phyloP scores from a whole-genome alignment of 2,888 invertebrate genomes.

The Pimpla rufipes region DNA sequence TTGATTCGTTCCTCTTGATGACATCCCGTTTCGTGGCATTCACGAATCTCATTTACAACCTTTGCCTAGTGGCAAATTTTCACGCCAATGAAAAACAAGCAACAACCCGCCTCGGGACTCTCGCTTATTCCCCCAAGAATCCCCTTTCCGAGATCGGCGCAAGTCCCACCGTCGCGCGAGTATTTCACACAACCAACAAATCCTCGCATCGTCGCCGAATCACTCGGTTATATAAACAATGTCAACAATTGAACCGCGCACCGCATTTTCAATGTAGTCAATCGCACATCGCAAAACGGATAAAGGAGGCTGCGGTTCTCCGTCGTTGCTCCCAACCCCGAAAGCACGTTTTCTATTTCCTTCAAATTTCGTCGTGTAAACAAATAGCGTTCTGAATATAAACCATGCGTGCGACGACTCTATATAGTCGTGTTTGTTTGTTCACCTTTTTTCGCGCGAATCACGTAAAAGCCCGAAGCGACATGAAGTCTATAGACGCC shows the following conservation, averaged over 20 bases:
- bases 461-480: not conserved
- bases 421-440: not conserved
- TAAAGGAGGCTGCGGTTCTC: not conserved
- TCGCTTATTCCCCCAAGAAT: not conserved
- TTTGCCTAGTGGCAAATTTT: too few species aligned
- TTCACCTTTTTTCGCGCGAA: not conserved
- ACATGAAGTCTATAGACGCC: constrained; percentile 8
- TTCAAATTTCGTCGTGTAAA: constrained; percentile 29
- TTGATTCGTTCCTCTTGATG: too few species aligned
- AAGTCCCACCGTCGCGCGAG: not conserved
- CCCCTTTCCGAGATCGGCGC: not conserved
- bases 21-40: too few species aligned
- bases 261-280: constrained; percentile 35
- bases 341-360: constrained; percentile 35
- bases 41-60: too few species aligned
- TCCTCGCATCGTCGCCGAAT: not conserved
- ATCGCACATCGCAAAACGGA: constrained; percentile 9
- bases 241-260: constrained; percentile 32
- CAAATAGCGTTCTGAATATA: constrained; percentile 25
- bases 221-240: constrained; percentile 42
- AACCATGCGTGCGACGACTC: constrained; percentile 12
- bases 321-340: not conserved
- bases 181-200: not conserved
- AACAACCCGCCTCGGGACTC: not conserved
- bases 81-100: too few species aligned